Conservation (phyloP, 2,797 vertebrate species). For the Chromis chromis region DNA sequence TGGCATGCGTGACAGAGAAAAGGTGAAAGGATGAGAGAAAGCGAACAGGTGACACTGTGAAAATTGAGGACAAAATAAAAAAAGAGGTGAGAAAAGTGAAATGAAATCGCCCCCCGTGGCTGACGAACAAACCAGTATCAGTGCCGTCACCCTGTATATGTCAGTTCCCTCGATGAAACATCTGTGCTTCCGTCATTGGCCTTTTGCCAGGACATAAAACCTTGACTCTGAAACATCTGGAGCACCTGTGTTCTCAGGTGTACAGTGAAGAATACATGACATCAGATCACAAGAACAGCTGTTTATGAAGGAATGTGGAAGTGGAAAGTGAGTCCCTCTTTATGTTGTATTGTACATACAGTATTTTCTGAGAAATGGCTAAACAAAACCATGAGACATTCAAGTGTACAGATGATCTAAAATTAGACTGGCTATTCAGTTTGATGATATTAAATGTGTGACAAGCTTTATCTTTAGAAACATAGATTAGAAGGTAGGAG, state of each 20-base stretch:
- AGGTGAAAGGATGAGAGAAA: constrained; percentile 27
- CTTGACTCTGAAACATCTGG: constrained; percentile 45
- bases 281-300: background rate
- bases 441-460: no score
- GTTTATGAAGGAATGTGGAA: no score
- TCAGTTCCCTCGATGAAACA: constrained; percentile 40
- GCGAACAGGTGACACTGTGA: constrained; percentile 32
- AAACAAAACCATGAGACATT: background rate
- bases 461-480: no score
- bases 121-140: constrained; percentile 26
- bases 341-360: no score
- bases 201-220: constrained; percentile 34
- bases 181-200: constrained; percentile 18
- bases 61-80: constrained; percentile 34
- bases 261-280: background rate
- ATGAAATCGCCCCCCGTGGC: constrained; percentile 28
- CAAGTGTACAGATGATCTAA: no score
- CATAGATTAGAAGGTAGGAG: no score
- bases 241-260: constrained; percentile 22
- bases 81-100: constrained; percentile 29
- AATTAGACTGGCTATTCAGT: no score
- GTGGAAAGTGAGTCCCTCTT: no score
- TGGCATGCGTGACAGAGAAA: background rate
- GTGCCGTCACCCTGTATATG: background rate
- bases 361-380: background rate